Evolutionary conservation across 2,888 invertebrate genomes (phyloP), one percentile per base, ranked within the genome.

Genomic region (Parnassius smintheus): DNA sequence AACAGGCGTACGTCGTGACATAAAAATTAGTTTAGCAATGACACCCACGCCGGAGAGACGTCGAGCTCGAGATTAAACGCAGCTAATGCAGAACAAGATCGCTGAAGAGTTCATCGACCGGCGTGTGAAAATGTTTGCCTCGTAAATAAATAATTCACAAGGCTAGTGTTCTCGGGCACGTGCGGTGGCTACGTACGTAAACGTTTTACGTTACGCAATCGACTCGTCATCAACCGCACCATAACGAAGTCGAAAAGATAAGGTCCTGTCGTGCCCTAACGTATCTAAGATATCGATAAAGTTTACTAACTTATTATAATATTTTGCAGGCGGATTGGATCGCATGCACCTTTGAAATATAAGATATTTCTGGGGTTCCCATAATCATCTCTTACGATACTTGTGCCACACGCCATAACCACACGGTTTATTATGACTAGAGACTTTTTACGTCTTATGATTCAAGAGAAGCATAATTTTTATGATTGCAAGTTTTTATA

Each of bases 131-230:
- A 91, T 90, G 90, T 88, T 88, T 48, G 88, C 76, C 78, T 90
- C 91, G 91, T 90, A 91, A 91, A 91, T 91, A 91, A 91, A 91
- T 91, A 91, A 91, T 91, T 91, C 91, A 91, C 91, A 91, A 91
- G 91, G 91, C 91, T 91, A 90, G 91, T 90, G 88, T 88, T 89
- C 87, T 86, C 82, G 79, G 85, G 82, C 88, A 89, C 91, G 90
- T 88, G 91, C 87, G 82, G 71, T 77, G 81, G 77, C 77, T 83
- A 69, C 75, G 71, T 86, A 86, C 83, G 84, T 86, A 86, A 88
- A 88, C 86, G 87, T 89, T 91, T 35, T 85, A 88, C 88, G 88
- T 91, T 90, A 88, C 88, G 89, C 86, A 90, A 91, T 86, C 87
- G 85, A 85, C 88, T 86, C 91, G 90, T 90, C 91, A 89, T 86